Percentiles rank a stretch among this genome's conserved stretches.
These are phyloP conservation scores for Mythimna vitellina DNA, from an alignment of 2,888 invertebrate genomes.

Conservation along the genomic window DNA sequence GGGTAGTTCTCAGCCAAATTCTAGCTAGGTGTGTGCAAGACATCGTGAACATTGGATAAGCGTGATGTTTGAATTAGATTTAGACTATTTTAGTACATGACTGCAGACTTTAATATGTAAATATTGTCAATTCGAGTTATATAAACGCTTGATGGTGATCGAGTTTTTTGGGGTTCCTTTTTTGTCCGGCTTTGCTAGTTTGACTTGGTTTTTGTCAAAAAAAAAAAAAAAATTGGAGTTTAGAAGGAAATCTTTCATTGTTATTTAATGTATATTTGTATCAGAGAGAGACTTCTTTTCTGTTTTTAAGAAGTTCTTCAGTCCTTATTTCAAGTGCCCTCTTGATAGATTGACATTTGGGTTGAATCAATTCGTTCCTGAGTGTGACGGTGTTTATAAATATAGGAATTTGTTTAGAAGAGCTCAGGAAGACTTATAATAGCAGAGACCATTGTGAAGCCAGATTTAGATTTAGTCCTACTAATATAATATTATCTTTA, in stretches of 20 bases:
- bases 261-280: background rate
- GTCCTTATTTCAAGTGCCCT: constrained; percentile 4
- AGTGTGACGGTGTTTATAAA: constrained; percentile 25
- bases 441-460: background rate
- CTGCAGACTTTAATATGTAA: constrained; percentile 24
- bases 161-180: background rate
- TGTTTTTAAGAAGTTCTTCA: background rate
- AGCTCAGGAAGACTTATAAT: background rate
- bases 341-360: constrained; percentile 1
- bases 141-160: too few relatives aligned
- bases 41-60: constrained; percentile 9
- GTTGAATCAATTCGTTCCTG: background rate
- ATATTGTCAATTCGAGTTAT: constrained; percentile 25
- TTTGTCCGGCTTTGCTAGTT: background rate
- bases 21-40: background rate
- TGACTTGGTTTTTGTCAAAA: background rate
- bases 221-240: background rate
- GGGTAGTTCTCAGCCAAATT: constrained; percentile 8
- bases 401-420: constrained; percentile 2
- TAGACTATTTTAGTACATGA: constrained; percentile 39
- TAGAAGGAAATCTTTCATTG: background rate
- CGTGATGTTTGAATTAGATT: constrained; percentile 41
- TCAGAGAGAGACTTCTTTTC: too few relatives aligned
- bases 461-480: background rate
- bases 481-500: background rate